These are phyloP conservation scores for Oscheius sp. DNA, from an alignment of 2,888 invertebrate species.

Conservation along the genomic window DNA sequence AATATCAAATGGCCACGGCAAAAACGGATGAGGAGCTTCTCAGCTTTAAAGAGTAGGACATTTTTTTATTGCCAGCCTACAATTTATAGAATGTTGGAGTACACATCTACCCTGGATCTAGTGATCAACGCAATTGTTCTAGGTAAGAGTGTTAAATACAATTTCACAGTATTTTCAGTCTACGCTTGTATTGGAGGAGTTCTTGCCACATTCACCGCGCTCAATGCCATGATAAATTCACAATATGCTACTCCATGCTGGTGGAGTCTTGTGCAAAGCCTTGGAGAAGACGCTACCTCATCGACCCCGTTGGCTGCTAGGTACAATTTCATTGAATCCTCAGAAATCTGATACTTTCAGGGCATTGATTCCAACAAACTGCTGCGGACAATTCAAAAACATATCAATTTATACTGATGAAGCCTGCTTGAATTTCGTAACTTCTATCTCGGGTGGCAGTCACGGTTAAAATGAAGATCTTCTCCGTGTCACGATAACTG, in stretches of 20 bases:
- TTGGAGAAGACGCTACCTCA: neutral
- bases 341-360: slow-evolving; percentile 1
- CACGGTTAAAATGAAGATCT: slow-evolving; percentile 26
- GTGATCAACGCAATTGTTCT: slow-evolving; percentile 26
- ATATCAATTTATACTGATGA: slow-evolving; percentile 43
- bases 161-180: slow-evolving; percentile 36
- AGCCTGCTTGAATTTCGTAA: slow-evolving; percentile 1
- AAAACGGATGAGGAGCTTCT: slow-evolving; percentile 38
- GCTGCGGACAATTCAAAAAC: slow-evolving; percentile 65
- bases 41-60: slow-evolving; percentile 58
- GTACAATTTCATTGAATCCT: neutral
- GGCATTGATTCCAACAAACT: slow-evolving; percentile 44
- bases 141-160: slow-evolving; percentile 5
- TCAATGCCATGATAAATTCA: slow-evolving; percentile 53
- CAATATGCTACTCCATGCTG: slow-evolving; percentile 67
- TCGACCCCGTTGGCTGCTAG: neutral
- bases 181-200: slow-evolving; percentile 58
- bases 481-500: too few species aligned
- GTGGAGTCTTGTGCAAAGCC: slow-evolving; percentile 11
- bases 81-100: slow-evolving; percentile 15
- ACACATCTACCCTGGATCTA: slow-evolving; percentile 1
- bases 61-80: neutral
- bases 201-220: slow-evolving; percentile 57
- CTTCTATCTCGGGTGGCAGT: slow-evolving; percentile 15
- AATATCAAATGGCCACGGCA: slow-evolving; percentile 46